Conservation (phyloP, 1,140 invertebrate genomes). For the Frieseomelitta varia region DNA sequence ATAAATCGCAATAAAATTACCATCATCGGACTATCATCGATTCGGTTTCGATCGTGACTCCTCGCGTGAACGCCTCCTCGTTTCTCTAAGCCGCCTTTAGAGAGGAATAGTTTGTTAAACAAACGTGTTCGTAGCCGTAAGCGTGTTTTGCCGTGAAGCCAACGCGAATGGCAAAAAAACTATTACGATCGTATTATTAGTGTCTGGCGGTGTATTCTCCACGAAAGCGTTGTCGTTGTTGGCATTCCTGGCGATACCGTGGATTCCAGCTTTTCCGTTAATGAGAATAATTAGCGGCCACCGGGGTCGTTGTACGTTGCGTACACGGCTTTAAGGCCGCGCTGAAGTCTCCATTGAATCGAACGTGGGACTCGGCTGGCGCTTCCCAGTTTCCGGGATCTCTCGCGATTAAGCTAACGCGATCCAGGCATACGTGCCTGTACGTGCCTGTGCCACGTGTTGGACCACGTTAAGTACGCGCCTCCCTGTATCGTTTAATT, state of each 20-base stretch:
- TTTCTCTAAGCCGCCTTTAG: background rate
- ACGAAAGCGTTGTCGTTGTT: slow-evolving; percentile 35
- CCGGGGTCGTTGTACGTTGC: slow-evolving; percentile 62
- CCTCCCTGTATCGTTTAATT: slow-evolving; percentile 19
- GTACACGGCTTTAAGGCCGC: slow-evolving; percentile 34
- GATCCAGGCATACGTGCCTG: background rate
- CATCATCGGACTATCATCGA: background rate
- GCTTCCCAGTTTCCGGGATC: slow-evolving; percentile 41
- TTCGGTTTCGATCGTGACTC: background rate
- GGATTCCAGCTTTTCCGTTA: slow-evolving; percentile 68
- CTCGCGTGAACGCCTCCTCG: too few species aligned
- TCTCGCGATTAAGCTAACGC: slow-evolving; percentile 16
- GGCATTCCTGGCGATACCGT: slow-evolving; percentile 36
- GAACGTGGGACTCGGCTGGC: slow-evolving; percentile 57
- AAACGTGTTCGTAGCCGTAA: too few species aligned
- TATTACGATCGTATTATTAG: slow-evolving; percentile 31
- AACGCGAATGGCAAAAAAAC: background rate
- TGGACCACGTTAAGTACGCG: background rate
- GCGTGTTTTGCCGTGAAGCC: background rate
- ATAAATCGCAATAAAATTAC: background rate
- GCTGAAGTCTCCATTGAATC: slow-evolving; percentile 55
- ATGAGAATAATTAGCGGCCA: slow-evolving; percentile 66
- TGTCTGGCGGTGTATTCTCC: background rate
- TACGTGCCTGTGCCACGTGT: background rate
- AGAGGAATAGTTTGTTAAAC: background rate